Evolutionary conservation across 2,888 invertebrate genomes (phyloP), one percentile per base, ranked within the genome.

Genomic region (Xiphydria camelus): DNA sequence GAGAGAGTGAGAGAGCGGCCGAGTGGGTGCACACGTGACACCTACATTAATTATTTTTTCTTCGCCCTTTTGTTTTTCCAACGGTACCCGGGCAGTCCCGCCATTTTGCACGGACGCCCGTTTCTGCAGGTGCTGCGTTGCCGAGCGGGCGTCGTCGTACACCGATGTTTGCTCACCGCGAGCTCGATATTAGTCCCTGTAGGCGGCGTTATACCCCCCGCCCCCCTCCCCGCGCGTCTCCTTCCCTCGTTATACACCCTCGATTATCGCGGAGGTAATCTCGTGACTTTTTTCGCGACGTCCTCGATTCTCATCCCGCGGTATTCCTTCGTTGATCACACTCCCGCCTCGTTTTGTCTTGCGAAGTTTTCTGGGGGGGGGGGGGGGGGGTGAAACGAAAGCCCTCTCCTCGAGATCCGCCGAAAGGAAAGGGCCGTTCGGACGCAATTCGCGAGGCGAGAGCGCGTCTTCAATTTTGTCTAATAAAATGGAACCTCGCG

Each of bases 21-120:
- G 35, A 39, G 42, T 4, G 40, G 40, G 45, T 51, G 64, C 59
- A 62, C 62, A 64, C 57, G 64, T 68, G 68, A 68, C 64, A 61
- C 59, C 61, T 59, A 62, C 68, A 70, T 69, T 69, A 69, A 70
- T 70, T 70, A 69, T 69, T 69, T 69, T 66, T 66, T 59, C 61
- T 63, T 62, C 59, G 53, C 61, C 59, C 61, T 59, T 54, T 58
- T 56, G 55, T 61, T 59, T 49, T 49, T 40, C 37, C 39, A 41
- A 19, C 47, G 41, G 50, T 45, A 39, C 47, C 47, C 47, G 38
- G 47, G 45, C 41, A 41, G 34, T 44, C 19, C 47, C 51, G 53
- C 50, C 56, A 56, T 56, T 59, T 53, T 47, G 42, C 46, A 44
- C 45, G 48, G 45, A 47, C 37, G 38, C 49, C 37, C 40, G 5